Conservation (phyloP, 2,888 invertebrate genomes). For the Phengaris alcon region DNA sequence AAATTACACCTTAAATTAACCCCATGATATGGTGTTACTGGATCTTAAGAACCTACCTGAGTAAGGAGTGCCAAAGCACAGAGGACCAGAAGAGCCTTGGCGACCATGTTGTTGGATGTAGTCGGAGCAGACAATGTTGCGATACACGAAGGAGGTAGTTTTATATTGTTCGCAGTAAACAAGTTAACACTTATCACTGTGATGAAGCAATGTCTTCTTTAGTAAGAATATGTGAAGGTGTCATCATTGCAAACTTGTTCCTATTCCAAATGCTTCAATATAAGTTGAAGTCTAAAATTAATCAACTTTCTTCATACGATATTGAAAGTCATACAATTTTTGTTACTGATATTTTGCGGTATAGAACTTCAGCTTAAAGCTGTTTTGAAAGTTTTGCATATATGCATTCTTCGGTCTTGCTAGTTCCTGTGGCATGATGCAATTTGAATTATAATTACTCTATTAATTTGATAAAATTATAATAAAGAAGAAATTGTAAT, state of each 20-base stretch:
- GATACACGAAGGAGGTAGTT: neutral
- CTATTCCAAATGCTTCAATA: neutral
- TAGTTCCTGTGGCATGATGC: neutral
- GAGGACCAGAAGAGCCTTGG: slow-evolving; percentile 33
- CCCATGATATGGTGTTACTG: no score
- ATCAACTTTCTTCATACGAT: neutral
- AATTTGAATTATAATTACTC: neutral
- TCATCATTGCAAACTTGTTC: neutral
- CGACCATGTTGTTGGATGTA: slow-evolving; percentile 40
- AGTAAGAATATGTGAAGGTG: slow-evolving; percentile 8
- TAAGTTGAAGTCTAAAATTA: neutral
- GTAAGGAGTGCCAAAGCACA: slow-evolving; percentile 42
- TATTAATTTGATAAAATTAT: neutral
- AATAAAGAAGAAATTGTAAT: neutral
- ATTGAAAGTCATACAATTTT: neutral
- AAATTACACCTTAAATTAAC: no score
- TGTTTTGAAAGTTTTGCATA: neutral
- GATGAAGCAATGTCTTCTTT: neutral
- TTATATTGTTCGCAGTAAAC: neutral
- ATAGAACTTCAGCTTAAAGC: neutral
- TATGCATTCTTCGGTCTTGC: neutral
- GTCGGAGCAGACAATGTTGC: neutral
- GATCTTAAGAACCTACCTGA: slow-evolving; percentile 38
- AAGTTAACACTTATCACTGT: neutral
- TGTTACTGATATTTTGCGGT: neutral